phyloP scores from a whole-genome alignment of 2,888 invertebrate genomes.

The Prosopocoilus inquinatus region DNA sequence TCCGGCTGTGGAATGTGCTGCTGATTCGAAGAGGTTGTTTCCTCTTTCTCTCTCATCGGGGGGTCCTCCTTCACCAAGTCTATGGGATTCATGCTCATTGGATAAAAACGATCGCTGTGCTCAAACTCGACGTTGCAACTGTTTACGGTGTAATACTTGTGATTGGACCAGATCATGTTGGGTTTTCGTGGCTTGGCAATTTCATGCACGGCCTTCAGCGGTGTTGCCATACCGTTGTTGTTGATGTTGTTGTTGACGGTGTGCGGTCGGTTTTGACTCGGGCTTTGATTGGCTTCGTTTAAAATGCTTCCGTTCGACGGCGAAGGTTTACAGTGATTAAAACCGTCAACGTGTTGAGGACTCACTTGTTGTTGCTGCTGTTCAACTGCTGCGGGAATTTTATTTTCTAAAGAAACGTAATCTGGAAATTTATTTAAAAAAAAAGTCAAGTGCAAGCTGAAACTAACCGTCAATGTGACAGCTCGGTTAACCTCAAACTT shows the following conservation, averaged over 20 bases:
- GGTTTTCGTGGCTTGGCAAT: constrained; percentile 13
- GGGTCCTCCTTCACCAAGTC: constrained; percentile 21
- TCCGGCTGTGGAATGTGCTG: background rate
- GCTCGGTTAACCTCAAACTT: too few relatives aligned
- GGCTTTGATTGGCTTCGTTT: background rate
- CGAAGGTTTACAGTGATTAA: background rate
- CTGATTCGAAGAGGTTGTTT: background rate
- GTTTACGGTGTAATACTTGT: constrained; percentile 44
- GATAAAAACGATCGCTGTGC: constrained; percentile 44
- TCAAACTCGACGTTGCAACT: constrained; percentile 36
- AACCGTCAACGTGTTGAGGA: background rate
- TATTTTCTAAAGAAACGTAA: too few relatives aligned
- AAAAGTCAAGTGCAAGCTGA: too few relatives aligned
- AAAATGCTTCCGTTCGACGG: background rate
- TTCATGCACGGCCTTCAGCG: background rate
- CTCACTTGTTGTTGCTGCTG: too few relatives aligned
- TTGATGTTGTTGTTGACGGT: background rate
- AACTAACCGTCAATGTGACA: too few relatives aligned
- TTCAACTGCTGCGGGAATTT: too few relatives aligned
- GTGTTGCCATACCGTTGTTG: background rate
- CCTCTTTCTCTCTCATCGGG: background rate
- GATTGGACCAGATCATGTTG: constrained; percentile 32
- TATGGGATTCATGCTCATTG: constrained; percentile 43
- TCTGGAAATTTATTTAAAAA: too few relatives aligned
- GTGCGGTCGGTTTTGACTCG: background rate